Conservation (phyloP, 2,797 vertebrate species). For the Aotus griseimembra region DNA sequence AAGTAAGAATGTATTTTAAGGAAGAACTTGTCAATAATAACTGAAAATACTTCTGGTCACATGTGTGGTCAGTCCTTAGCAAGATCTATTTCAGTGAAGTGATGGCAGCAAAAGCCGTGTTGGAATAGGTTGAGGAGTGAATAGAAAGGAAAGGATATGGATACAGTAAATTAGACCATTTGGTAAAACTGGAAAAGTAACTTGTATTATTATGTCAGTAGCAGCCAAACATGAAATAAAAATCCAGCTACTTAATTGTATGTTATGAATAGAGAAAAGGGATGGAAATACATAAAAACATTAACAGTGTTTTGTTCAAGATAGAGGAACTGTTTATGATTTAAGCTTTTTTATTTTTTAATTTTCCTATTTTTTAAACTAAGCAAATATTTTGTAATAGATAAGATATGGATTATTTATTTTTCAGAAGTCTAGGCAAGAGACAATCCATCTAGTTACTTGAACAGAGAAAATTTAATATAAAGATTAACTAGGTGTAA, state of each 20-base stretch:
- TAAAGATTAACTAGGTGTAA: not conserved
- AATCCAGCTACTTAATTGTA: not conserved
- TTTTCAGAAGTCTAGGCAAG: not conserved
- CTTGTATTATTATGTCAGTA: not conserved
- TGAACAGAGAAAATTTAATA: not conserved
- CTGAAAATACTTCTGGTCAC: not conserved
- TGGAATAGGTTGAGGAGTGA: not conserved
- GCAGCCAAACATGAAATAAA: not conserved
- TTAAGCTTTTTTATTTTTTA: not conserved
- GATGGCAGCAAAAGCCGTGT: not conserved
- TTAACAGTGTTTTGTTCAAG: not conserved
- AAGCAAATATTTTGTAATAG: not conserved
- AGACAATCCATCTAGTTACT: not conserved
- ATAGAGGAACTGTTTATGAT: not conserved
- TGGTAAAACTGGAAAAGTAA: not conserved
- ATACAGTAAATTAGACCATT: not conserved
- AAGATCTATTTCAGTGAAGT: not conserved
- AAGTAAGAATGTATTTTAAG: not conserved
- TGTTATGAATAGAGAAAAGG: not conserved
- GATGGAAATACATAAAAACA: not conserved
- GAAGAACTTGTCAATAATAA: not conserved
- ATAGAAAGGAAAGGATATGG: not conserved
- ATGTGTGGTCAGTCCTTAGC: not conserved
- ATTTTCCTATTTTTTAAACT: slow-evolving; percentile 7
- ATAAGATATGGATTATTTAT: not conserved